Percentiles rank a stretch among this genome's conserved stretches.
phyloP scores from a whole-genome alignment of 2,888 invertebrate genomes.

The Cheilosia vernalis region DNA sequence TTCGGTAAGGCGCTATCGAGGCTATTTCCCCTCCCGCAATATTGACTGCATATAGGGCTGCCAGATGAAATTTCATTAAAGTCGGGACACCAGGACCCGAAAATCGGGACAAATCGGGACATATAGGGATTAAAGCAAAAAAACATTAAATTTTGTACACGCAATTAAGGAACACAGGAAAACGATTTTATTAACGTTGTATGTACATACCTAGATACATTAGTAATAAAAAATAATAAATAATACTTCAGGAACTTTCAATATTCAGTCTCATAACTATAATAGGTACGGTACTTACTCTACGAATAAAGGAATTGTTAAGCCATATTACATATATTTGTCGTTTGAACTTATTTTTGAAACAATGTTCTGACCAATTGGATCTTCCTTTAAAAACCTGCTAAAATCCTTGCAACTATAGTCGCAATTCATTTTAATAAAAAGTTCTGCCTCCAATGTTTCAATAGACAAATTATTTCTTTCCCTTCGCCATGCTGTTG shows the following conservation, averaged over 20 bases:
- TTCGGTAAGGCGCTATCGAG: too few species aligned
- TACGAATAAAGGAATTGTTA: neutral
- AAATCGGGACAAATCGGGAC: slow-evolving; percentile 4
- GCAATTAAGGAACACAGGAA: neutral
- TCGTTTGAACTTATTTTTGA: slow-evolving; percentile 16
- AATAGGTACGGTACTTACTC: neutral
- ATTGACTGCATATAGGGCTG: too few species aligned
- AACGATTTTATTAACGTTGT: neutral
- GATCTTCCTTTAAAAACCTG: slow-evolving; percentile 13
- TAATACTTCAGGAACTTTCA: neutral
- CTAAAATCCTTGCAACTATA: neutral
- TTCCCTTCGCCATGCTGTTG: slow-evolving; percentile 31
- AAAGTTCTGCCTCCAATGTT: slow-evolving; percentile 24
- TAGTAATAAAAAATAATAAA: slow-evolving; percentile 1
- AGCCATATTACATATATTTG: neutral
- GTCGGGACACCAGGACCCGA: neutral
- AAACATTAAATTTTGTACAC: neutral
- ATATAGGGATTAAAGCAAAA: neutral
- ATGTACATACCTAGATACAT: neutral
- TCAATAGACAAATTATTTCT: slow-evolving; percentile 15
- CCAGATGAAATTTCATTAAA: neutral
- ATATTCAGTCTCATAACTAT: slow-evolving; percentile 5
- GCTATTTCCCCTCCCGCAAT: too few species aligned
- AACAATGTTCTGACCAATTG: slow-evolving; percentile 2
- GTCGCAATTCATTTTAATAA: slow-evolving; percentile 13